phyloP scores from a whole-genome alignment of 2,797 vertebrate species.

The Cirrhinus molitorella region DNA sequence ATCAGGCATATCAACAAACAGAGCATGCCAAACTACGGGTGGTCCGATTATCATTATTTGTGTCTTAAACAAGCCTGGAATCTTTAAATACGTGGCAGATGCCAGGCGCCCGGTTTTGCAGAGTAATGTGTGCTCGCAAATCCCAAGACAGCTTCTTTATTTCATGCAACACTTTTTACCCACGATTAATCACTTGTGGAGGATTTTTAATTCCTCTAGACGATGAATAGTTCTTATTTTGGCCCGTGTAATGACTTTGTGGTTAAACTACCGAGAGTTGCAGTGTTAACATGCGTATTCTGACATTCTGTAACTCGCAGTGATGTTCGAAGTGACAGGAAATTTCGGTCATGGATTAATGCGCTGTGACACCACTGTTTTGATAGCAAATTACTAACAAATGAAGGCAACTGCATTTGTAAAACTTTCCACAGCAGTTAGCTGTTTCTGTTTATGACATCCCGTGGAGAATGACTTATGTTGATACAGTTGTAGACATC shows the following conservation, averaged over 20 bases:
- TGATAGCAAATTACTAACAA: constrained; percentile 46
- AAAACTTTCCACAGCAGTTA: constrained; percentile 44
- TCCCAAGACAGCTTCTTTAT: constrained; percentile 50
- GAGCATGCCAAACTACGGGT: constrained; percentile 61
- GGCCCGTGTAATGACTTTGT: constrained; percentile 30
- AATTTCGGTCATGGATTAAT: constrained; percentile 37
- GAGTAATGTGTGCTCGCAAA: constrained; percentile 45
- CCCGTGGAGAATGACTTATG: constrained; percentile 24
- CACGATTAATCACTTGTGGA: constrained; percentile 48
- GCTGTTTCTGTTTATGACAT: constrained; percentile 27
- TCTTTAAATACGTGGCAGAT: constrained; percentile 69
- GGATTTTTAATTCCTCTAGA: constrained; percentile 43
- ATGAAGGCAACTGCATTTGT: constrained; percentile 27
- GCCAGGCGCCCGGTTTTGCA: constrained; percentile 47
- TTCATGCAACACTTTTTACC: constrained; percentile 49
- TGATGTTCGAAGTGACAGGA: constrained; percentile 17
- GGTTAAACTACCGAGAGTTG: constrained; percentile 44
- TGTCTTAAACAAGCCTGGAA: constrained; percentile 68
- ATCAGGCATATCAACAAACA: constrained; percentile 68
- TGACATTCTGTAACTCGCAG: constrained; percentile 18
- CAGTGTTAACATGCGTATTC: constrained; percentile 14
- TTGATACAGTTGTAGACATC: constrained; percentile 72
- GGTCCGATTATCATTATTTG: constrained; percentile 70
- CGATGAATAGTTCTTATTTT: constrained; percentile 10
- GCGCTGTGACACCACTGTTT: constrained; percentile 34